phyloP scores from a whole-genome alignment of 2,113 vertebrate species.

The Syngnathoides biaculeatus region DNA sequence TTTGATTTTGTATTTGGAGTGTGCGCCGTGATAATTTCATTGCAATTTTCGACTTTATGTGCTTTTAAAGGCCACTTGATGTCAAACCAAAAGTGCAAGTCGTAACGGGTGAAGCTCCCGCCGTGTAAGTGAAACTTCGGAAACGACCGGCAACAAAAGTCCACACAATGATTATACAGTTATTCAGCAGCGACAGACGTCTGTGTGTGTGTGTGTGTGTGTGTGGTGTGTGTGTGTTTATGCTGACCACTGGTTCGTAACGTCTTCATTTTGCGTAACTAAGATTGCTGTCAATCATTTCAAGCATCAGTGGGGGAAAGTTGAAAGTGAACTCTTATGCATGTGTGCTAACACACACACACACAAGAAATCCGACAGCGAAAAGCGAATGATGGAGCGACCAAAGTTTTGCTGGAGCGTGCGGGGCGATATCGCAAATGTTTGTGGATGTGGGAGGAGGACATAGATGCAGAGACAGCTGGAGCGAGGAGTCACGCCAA shows the following conservation, averaged over 20 bases:
- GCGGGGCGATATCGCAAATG: constrained; percentile 5
- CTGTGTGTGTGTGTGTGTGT: constrained; percentile 1
- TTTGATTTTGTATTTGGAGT: background rate
- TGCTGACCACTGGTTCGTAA: background rate
- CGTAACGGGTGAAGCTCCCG: too few species aligned
- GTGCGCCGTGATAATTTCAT: background rate
- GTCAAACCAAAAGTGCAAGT: background rate
- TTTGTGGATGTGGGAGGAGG: constrained; percentile 26
- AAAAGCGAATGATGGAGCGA: background rate
- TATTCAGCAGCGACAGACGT: background rate
- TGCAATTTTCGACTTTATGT: background rate
- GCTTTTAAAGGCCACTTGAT: background rate
- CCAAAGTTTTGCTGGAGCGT: background rate
- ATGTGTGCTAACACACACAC: background rate
- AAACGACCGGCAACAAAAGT: constrained; percentile 3
- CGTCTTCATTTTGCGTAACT: constrained; percentile 3
- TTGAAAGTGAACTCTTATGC: constrained; percentile 1
- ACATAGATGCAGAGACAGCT: constrained; percentile 30
- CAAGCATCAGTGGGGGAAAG: constrained; percentile 7
- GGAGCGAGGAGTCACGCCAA: constrained; percentile 30
- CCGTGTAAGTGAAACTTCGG: too few species aligned
- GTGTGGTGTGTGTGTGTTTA: constrained; percentile 2
- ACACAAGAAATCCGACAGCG: background rate
- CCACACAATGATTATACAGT: background rate
- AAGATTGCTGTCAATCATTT: constrained; percentile 11